phyloP scores from a whole-genome alignment of 2,888 invertebrate genomes.

The Acrocyrtus sp. region DNA sequence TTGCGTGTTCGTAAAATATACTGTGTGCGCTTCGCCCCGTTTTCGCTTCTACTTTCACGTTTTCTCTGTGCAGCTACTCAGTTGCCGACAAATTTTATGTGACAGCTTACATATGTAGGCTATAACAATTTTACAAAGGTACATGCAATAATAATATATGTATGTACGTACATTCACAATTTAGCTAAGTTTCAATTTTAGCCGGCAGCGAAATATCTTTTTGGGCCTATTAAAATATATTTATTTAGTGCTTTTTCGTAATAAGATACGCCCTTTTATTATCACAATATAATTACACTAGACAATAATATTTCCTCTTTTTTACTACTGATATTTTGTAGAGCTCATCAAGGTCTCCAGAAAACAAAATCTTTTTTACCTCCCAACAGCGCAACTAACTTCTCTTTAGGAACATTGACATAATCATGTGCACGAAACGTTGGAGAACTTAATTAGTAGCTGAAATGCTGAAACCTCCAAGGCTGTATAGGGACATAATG shows the following conservation, averaged over 20 bases:
- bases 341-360: conserved; percentile 36
- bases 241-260: too few relatives aligned
- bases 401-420: conserved; percentile 10
- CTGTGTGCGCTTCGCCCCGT: neutral
- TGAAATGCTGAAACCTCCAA: conserved; percentile 21
- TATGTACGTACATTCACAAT: too few relatives aligned
- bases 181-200: too few relatives aligned
- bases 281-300: conserved; percentile 22
- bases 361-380: conserved; percentile 18
- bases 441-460: conserved; percentile 13
- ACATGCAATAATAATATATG: too few relatives aligned
- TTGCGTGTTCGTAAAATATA: neutral
- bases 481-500: conserved; percentile 9
- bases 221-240: too few relatives aligned
- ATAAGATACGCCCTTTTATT: conserved; percentile 43
- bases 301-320: too few relatives aligned
- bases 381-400: neutral
- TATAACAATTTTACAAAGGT: too few relatives aligned
- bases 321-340: too few relatives aligned
- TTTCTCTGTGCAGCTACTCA: neutral
- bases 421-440: conserved; percentile 2
- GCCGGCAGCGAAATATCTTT: too few relatives aligned
- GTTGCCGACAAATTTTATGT: conserved; percentile 3
- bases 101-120: conserved; percentile 2
- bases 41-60: neutral